These are phyloP conservation scores for Bombus soroeensis DNA, from an alignment of 1,140 invertebrate species.

Conservation along the genomic window DNA sequence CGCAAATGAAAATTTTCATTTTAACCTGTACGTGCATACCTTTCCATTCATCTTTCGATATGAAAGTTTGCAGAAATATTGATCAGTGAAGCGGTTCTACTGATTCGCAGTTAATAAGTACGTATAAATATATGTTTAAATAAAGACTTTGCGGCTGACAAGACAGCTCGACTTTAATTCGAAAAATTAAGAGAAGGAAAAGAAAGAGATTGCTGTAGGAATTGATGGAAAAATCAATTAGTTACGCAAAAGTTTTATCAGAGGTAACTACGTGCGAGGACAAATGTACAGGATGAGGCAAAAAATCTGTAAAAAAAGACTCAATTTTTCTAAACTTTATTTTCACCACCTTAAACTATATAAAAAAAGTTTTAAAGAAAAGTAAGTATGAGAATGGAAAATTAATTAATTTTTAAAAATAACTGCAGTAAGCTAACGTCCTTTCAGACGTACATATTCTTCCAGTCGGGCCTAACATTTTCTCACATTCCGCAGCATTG, in stretches of 20 bases:
- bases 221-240: background rate
- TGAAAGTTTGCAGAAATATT: background rate
- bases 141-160: background rate
- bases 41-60: background rate
- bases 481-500: no score
- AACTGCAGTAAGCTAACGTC: no score
- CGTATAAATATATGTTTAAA: background rate
- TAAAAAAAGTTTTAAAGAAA: no score
- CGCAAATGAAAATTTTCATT: background rate
- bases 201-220: background rate
- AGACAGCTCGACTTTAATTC: no score
- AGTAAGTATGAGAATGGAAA: no score
- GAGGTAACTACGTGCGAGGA: no score
- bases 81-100: background rate
- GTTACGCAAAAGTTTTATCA: background rate
- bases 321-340: no score
- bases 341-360: no score
- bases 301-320: no score
- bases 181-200: background rate
- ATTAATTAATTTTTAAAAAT: no score
- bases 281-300: background rate
- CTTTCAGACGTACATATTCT: no score
- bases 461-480: no score
- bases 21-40: background rate
- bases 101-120: background rate